These are phyloP conservation scores for Sebastes wilsoni DNA, from an alignment of 2,797 vertebrate species.

Conservation along the genomic window DNA sequence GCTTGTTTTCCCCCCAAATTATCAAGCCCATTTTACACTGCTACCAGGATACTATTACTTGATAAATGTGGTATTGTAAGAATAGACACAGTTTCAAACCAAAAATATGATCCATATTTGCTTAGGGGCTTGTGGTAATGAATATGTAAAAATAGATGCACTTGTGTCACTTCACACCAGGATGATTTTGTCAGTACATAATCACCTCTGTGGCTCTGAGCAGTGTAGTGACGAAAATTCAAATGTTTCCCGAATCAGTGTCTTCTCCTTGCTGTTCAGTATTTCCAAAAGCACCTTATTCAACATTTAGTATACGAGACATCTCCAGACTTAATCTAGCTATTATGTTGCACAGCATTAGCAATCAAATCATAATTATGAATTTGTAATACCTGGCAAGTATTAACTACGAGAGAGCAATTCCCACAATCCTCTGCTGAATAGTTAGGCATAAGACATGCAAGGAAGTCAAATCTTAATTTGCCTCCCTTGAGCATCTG, in stretches of 20 bases:
- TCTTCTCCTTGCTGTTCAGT: conserved; percentile 3
- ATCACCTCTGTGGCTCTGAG: conserved; percentile 39
- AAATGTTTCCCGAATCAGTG: conserved; percentile 30
- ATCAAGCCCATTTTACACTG: neutral
- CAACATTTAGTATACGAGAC: conserved; percentile 7
- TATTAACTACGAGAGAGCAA: neutral
- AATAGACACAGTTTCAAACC: neutral
- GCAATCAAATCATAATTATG: conserved; percentile 22
- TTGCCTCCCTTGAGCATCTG: neutral
- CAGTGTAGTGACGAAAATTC: conserved; percentile 12
- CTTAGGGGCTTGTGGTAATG: neutral
- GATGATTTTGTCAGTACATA: conserved; percentile 24
- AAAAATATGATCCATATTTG: neutral
- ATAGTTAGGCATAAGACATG: neutral
- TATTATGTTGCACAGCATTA: conserved; percentile 12
- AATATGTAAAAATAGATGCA: conserved; percentile 31
- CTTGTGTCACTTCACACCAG: neutral
- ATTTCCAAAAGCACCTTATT: conserved; percentile 8
- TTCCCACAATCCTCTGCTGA: conserved; percentile 6
- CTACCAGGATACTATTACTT: neutral
- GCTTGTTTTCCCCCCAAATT: neutral
- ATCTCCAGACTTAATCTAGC: neutral
- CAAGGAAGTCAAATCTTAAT: neutral
- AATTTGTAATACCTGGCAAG: conserved; percentile 29
- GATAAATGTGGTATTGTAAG: neutral